These are phyloP conservation scores for Canis aureus DNA, from an alignment of 2,113 vertebrate genomes.

Conservation along the genomic window DNA sequence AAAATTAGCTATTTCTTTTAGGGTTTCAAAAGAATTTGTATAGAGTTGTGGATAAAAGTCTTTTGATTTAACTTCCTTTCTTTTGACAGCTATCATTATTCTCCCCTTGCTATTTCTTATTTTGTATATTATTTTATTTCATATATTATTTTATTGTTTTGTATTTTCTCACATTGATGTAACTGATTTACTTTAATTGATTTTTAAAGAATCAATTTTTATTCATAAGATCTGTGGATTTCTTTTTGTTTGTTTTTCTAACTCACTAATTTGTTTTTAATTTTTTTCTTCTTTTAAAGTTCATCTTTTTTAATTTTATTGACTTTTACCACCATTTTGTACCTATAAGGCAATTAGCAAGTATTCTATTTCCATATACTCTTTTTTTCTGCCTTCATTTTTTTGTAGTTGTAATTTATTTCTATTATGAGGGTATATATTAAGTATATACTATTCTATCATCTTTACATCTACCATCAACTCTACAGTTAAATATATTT, in stretches of 20 bases:
- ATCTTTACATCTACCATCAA: background rate
- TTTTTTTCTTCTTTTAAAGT: background rate
- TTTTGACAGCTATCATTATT: background rate
- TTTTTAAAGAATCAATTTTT: background rate
- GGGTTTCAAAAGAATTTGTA: background rate
- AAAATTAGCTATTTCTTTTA: conserved; percentile 14
- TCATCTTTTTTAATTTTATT: background rate
- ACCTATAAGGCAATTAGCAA: background rate
- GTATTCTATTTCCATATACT: background rate
- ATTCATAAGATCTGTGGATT: background rate
- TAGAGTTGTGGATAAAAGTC: background rate
- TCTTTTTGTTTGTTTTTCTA: background rate
- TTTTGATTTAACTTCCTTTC: background rate
- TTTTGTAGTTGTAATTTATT: background rate
- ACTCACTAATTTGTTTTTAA: conserved; percentile 6
- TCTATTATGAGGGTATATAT: background rate
- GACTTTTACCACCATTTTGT: background rate
- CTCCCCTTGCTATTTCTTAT: background rate
- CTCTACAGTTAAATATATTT: conserved; percentile 13
- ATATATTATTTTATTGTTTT: conserved; percentile 10
- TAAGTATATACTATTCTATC: background rate
- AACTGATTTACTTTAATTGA: background rate
- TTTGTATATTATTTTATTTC: background rate
- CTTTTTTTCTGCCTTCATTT: background rate
- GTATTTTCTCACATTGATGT: background rate